phyloP scores from a whole-genome alignment of 2,113 vertebrate genomes.

The Solenodon paradoxus region DNA sequence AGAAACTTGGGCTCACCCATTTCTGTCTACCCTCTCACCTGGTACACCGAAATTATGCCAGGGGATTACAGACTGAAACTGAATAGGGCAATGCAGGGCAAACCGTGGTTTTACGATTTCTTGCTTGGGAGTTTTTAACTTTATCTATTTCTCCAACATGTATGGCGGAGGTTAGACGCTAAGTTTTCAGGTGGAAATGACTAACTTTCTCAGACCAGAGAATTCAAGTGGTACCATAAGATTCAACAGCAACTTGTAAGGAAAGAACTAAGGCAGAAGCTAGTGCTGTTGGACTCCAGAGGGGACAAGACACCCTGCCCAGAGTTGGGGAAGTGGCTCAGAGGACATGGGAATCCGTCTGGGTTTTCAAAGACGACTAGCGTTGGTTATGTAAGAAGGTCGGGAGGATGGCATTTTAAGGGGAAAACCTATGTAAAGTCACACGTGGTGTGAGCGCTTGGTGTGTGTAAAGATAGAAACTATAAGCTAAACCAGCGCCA shows the following conservation, averaged over 20 bases:
- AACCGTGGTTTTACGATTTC: background rate
- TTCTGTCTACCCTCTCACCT: background rate
- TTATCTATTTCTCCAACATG: background rate
- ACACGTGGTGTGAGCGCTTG: background rate
- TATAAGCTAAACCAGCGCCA: background rate
- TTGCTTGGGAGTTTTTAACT: background rate
- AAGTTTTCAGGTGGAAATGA: background rate
- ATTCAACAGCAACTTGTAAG: background rate
- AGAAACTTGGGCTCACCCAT: background rate
- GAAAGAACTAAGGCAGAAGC: background rate
- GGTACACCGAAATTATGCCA: background rate
- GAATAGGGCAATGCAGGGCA: background rate
- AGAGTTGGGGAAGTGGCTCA: background rate
- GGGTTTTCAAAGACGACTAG: background rate
- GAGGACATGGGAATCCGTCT: background rate
- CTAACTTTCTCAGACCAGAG: background rate
- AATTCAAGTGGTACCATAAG: background rate
- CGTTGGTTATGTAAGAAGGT: background rate
- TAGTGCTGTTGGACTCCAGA: background rate
- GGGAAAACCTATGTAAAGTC: background rate
- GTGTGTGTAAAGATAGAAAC: background rate
- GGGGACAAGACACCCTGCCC: accelerated
- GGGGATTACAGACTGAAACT: background rate
- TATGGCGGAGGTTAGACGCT: background rate
- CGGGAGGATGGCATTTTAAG: background rate